Evolutionary conservation across 2,888 invertebrate genomes (phyloP).

Genomic region (Caenorhabditis sp.): DNA sequence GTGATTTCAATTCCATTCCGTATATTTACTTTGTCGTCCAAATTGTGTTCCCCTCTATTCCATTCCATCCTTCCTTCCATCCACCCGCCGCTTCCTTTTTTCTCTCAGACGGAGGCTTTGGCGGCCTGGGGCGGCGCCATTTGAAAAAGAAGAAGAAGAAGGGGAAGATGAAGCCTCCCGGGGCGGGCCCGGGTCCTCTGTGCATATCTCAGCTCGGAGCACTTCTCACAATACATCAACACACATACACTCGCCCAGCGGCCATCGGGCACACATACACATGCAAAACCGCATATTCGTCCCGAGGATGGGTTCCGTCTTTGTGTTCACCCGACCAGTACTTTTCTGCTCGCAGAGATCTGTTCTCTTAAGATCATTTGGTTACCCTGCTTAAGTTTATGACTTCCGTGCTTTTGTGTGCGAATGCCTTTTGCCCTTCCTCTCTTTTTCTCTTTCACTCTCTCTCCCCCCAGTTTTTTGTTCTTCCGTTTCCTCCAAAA

Average conservation of each 20-base stretch:
- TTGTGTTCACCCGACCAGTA: not conserved
- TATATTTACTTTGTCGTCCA: constrained; percentile 18
- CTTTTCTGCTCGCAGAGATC: not conserved
- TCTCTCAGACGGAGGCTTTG: not conserved
- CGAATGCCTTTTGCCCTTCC: not conserved
- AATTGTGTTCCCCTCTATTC: constrained; percentile 5
- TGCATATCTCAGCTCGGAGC: constrained; percentile 51
- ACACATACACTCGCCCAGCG: constrained; percentile 27
- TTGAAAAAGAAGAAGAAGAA: constrained; percentile 46
- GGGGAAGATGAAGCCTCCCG: constrained; percentile 28
- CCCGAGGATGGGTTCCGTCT: not conserved
- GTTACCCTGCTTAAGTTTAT: not conserved
- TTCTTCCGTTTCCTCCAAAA: not conserved
- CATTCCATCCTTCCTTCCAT: not conserved
- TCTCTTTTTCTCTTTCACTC: not conserved
- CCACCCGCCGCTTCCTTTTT: constrained; percentile 3
- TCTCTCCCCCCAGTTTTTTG: not conserved
- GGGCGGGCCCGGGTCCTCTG: constrained; percentile 5
- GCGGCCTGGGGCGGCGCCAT: constrained; percentile 12
- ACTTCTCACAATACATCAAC: constrained; percentile 52
- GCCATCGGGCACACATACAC: constrained; percentile 21
- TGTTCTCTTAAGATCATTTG: not conserved
- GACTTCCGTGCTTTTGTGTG: constrained; percentile 1
- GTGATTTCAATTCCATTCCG: constrained; percentile 20
- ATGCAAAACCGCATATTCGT: constrained; percentile 26